A percentile compares a stretch with the other conserved stretches of the same genome.
These are phyloP conservation scores for Coregonus sp. DNA, from an alignment of 2,797 vertebrate genomes.

Conservation along the genomic window DNA sequence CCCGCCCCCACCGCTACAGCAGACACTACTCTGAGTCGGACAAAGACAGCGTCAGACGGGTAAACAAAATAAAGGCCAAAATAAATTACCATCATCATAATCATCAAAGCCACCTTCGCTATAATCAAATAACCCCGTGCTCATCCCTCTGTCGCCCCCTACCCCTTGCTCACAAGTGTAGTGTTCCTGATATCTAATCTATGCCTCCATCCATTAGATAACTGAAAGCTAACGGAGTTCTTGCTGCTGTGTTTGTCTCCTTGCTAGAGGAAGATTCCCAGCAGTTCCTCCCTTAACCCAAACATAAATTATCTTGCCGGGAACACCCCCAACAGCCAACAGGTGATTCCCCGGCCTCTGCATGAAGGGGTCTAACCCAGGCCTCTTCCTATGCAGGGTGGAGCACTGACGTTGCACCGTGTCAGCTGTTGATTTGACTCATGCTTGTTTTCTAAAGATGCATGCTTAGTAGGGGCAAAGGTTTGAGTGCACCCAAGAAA, in stretches of 20 bases:
- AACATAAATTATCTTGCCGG: constrained; percentile 27
- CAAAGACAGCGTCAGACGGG: constrained; percentile 94
- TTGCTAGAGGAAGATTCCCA: constrained; percentile 69
- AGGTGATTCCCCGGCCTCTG: constrained; percentile 69
- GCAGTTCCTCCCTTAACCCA: constrained; percentile 64
- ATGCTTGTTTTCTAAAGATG: background rate
- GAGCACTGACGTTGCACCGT: background rate
- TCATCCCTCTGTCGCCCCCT: constrained; percentile 12
- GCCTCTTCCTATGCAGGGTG: constrained; percentile 1
- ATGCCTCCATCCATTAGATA: constrained; percentile 12
- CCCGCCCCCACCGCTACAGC: constrained; percentile 71
- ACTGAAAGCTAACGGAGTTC: constrained; percentile 52
- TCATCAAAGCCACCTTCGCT: constrained; percentile 14
- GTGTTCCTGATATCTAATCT: constrained; percentile 9
- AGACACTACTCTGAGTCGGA: constrained; percentile 87
- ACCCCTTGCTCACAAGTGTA: constrained; percentile 18
- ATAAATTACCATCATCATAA: constrained; percentile 32
- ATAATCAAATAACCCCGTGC: constrained; percentile 16
- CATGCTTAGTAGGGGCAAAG: background rate
- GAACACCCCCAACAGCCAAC: constrained; percentile 52
- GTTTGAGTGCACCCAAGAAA: background rate
- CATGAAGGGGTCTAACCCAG: constrained; percentile 42
- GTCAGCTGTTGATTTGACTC: background rate
- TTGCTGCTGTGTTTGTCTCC: constrained; percentile 57
- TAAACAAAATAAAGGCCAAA: constrained; percentile 69